Evolutionary conservation across 2,797 vertebrate genomes (phyloP).

Genomic region (Coregonus sp.): DNA sequence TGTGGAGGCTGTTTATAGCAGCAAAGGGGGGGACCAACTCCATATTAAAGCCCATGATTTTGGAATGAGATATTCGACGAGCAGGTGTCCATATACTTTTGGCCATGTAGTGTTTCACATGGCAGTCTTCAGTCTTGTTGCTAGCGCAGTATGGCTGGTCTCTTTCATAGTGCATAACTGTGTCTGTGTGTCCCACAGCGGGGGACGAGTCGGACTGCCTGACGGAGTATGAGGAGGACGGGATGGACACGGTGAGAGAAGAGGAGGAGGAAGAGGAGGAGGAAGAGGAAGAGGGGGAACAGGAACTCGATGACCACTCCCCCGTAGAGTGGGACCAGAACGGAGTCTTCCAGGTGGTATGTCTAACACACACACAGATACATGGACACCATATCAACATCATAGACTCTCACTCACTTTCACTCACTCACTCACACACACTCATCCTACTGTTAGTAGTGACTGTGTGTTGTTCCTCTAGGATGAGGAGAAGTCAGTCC

Average conservation of each 20-base stretch:
- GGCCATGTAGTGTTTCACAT: too few species aligned
- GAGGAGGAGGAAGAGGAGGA: constrained; percentile 75
- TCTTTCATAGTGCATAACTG: background rate
- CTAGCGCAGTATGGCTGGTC: background rate
- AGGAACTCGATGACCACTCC: constrained; percentile 78
- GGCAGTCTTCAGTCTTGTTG: background rate
- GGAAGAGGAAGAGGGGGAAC: constrained; percentile 56
- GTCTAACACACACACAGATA: background rate
- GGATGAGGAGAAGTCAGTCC: constrained; percentile 77
- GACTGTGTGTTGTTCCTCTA: constrained; percentile 29
- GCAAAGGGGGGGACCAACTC: too few species aligned
- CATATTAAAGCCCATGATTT: too few species aligned
- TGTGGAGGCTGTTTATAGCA: too few species aligned
- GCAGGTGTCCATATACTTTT: too few species aligned
- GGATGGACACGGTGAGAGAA: constrained; percentile 81
- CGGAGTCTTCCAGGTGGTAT: constrained; percentile 79
- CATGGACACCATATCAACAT: too few species aligned
- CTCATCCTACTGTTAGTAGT: too few species aligned
- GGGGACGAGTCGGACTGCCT: constrained; percentile 90
- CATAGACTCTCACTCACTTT: too few species aligned
- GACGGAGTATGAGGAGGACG: constrained; percentile 91
- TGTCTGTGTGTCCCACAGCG: constrained; percentile 49
- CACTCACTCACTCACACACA: too few species aligned
- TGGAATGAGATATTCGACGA: too few species aligned
- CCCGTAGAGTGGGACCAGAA: constrained; percentile 75